These are phyloP conservation scores for Carcina quercana DNA, from an alignment of 2,888 invertebrate species.

Conservation along the genomic window DNA sequence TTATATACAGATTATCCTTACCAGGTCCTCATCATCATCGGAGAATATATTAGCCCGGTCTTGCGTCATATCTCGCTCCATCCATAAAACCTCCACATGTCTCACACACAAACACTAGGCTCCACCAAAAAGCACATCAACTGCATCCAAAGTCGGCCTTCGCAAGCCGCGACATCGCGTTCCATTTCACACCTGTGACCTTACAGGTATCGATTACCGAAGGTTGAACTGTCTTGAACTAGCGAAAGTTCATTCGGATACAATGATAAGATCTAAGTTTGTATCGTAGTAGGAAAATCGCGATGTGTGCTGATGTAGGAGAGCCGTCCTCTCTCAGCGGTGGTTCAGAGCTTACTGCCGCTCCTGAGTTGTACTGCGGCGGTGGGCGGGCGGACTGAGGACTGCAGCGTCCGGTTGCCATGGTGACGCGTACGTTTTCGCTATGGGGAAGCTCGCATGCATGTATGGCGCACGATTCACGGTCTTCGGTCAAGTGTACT, in stretches of 20 bases:
- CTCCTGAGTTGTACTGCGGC: too few relatives aligned
- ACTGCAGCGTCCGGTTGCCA: slow-evolving; percentile 67
- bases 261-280: not conserved
- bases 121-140: slow-evolving; percentile 48
- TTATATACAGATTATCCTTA: slow-evolving; percentile 33
- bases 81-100: slow-evolving; percentile 46
- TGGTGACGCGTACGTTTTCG: slow-evolving; percentile 46
- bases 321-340: slow-evolving; percentile 31
- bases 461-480: slow-evolving; percentile 27
- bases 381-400: slow-evolving; percentile 51
- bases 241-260: not conserved
- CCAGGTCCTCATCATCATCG: slow-evolving; percentile 66
- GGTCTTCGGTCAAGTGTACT: too few relatives aligned
- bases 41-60: slow-evolving; percentile 60
- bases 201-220: slow-evolving; percentile 10
- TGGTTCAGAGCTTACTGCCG: slow-evolving; percentile 48
- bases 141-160: slow-evolving; percentile 51
- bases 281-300: too few relatives aligned
- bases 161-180: slow-evolving; percentile 6
- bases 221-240: not conserved
- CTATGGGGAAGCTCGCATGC: slow-evolving; percentile 29
- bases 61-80: slow-evolving; percentile 56
- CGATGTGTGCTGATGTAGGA: slow-evolving; percentile 5
- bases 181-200: slow-evolving; percentile 9
- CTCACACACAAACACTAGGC: slow-evolving; percentile 46